A percentile compares a stretch with the other conserved stretches of the same genome.
Conservation (phyloP, 2,797 vertebrate genomes). For the Rhincodon typus region DNA sequence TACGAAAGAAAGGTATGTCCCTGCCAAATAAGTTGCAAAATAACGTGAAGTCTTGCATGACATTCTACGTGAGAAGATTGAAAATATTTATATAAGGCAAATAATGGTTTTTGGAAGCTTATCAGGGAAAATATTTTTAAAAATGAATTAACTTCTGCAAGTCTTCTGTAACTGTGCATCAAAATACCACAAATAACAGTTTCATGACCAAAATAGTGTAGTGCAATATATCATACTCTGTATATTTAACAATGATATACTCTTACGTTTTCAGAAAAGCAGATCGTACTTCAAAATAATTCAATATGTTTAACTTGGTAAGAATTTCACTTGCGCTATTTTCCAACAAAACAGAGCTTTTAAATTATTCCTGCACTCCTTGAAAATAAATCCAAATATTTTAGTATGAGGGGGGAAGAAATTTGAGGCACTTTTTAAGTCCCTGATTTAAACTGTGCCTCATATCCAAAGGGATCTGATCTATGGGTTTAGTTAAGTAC, state of each 20-base stretch:
- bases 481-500: not conserved
- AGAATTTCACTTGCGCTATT: not conserved
- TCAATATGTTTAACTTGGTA: not conserved
- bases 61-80: not conserved
- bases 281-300: not conserved
- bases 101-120: not conserved
- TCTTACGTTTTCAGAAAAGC: not conserved
- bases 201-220: not conserved
- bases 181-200: not conserved
- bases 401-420: not conserved
- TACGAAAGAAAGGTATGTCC: not conserved
- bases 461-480: not conserved
- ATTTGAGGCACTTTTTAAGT: slow-evolving; percentile 10
- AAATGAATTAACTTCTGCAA: no score
- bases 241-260: not conserved
- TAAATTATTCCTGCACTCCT: not conserved
- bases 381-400: slow-evolving; percentile 21
- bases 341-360: not conserved
- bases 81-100: not conserved
- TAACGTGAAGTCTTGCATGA: not conserved
- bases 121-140: not conserved
- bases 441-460: not conserved
- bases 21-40: not conserved
- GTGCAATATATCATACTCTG: not conserved
- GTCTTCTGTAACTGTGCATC: no score